Conservation (phyloP, 1,140 invertebrate genomes). For the Pseudomyrmex sp. region DNA sequence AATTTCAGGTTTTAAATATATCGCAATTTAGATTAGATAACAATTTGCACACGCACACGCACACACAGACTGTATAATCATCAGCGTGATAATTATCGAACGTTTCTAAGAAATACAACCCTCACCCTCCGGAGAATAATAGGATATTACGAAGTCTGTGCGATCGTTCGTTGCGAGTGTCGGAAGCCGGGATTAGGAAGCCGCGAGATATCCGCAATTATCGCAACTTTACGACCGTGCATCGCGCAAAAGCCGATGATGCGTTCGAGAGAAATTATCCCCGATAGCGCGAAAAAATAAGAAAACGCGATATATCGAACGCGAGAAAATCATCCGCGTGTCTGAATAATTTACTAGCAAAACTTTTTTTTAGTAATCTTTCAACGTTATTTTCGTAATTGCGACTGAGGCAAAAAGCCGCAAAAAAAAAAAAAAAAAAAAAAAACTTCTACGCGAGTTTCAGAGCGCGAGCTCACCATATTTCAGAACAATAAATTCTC, state of each 20-base stretch:
- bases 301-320: neutral
- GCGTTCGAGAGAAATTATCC: too few relatives aligned
- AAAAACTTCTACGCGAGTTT: neutral
- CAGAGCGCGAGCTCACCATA: constrained; percentile 62
- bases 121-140: constrained; percentile 6
- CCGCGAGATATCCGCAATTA: constrained; percentile 34
- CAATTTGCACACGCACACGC: too few relatives aligned
- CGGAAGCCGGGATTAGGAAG: constrained; percentile 32
- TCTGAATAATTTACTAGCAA: too few relatives aligned
- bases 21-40: too few relatives aligned
- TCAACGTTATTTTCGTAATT: neutral
- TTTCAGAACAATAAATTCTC: constrained; percentile 72
- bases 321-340: neutral
- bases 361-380: too few relatives aligned
- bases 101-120: neutral
- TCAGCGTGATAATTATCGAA: constrained; percentile 18
- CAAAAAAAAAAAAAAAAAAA: neutral
- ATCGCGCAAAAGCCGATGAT: neutral
- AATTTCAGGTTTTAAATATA: too few relatives aligned
- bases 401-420: neutral
- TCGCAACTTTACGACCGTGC: constrained; percentile 36
- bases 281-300: neutral
- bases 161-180: constrained; percentile 29
- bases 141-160: constrained; percentile 16
- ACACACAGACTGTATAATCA: neutral